Evolutionary conservation across 2,888 invertebrate species (phyloP), one percentile per base, ranked within the genome.

Genomic region (Cheilosia vernalis): DNA sequence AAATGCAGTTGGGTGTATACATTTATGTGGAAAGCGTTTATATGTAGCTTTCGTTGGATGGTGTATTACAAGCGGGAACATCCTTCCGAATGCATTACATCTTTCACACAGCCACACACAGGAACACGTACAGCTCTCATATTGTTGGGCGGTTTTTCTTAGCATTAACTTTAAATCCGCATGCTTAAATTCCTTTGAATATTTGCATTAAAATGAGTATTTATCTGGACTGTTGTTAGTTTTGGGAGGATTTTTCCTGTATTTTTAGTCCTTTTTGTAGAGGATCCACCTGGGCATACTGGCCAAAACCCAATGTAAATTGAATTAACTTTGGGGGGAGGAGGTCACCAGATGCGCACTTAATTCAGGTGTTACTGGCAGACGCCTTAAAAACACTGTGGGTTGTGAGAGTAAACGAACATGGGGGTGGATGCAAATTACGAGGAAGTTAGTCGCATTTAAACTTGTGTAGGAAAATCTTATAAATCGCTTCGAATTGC

Each of bases 281-380:
- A 13, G 37, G 13, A 10, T 37, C 4, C 4, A 37, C 4, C 13
- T 37, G 1, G 37, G 37, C 13, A 40, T n/a, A 37, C 24, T 58
- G 53, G 17, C 17, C n/a, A 7, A 17, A 44, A 9, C 44, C 51
- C 33, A 61, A 74, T 74, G 47, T 21, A 80, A 67, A 80, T 80
- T 61, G 51, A 80, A 80, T 73, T 55, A 73, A 61, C 47, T 80
- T 66, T 47, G 13, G 44, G 10, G n/a, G 27, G 30, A 1, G 19
- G 27, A 30, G n/a, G 55, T 53, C 74, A 66, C 76, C 66, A 76
- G 76, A 67, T 76, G 76, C 66, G 66, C 58, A 27, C 17, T 33
- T n/a, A 51, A 10, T 13, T 19, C 13, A 21, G 10, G 55, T 40
- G 24, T 27, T 13, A 3, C 9, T 7, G 4, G 30, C 30, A 9